Evolutionary conservation across 2,888 invertebrate genomes (phyloP).

Genomic region (Electrophaes corylata): DNA sequence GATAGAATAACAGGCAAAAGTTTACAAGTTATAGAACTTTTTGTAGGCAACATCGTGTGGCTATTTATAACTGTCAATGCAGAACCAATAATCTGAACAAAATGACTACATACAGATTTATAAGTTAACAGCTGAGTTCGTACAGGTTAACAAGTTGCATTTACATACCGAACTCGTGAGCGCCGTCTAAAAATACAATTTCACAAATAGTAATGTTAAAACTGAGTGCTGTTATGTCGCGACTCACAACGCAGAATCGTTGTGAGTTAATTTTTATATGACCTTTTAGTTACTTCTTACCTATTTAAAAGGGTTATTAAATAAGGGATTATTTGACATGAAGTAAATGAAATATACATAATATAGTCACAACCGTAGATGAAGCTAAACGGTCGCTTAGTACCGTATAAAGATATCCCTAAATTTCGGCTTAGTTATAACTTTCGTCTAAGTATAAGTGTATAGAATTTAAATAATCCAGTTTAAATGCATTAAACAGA

Average conservation of each 20-base stretch:
- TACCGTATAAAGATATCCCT: too few species aligned
- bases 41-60: background rate
- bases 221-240: slow-evolving; percentile 33
- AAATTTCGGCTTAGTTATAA: too few species aligned
- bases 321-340: too few species aligned
- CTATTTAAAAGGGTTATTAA: too few species aligned
- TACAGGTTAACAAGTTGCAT: slow-evolving; percentile 64
- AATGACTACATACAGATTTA: slow-evolving; percentile 35
- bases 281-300: too few species aligned
- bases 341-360: too few species aligned
- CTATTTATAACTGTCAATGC: slow-evolving; percentile 15
- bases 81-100: slow-evolving; percentile 14
- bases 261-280: slow-evolving; percentile 5
- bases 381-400: too few species aligned
- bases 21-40: background rate
- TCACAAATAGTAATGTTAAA: slow-evolving; percentile 49
- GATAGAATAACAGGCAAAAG: background rate
- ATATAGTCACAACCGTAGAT: too few species aligned
- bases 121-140: slow-evolving; percentile 41
- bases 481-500: too few species aligned
- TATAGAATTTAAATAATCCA: background rate
- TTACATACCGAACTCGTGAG: slow-evolving; percentile 68
- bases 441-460: too few species aligned
- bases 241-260: too few species aligned
- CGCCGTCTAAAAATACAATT: slow-evolving; percentile 72